Evolutionary conservation across 2,888 invertebrate genomes (phyloP), one percentile per base, ranked within the genome.

Genomic region (Temnothorax ravouxi): DNA sequence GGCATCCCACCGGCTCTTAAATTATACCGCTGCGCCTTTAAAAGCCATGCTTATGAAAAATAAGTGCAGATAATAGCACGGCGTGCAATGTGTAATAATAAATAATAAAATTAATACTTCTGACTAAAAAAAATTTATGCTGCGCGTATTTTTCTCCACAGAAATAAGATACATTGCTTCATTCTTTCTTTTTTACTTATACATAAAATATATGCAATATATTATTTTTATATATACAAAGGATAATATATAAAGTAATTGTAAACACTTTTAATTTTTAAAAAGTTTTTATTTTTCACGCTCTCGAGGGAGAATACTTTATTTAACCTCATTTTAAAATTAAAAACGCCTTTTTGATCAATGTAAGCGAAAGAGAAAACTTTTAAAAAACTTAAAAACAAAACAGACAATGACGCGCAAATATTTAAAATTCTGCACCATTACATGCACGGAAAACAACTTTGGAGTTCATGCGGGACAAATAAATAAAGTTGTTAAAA

Each of bases 21-120:
- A 90, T 90, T 89, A 90, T 85, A 86, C 81, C 88, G 85, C 88
- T 67, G 87, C 84, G 69, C 77, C 86, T 86, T 86, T 88, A 86
- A 89, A 88, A 87, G 89, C 89, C 69, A 59, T 44, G 69, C 62
- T 77, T 67, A 75, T 83, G 85, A 75, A 77, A 77, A 84, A 88
- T 86, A 69, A 77, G 72, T 79, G 85, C 62, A 71, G 87, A 82
- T 61, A 80, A 82, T 59, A 71, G 77, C 54, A 61, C 50, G 62
- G 47, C 54, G 47, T 71, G 56, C n/a, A n/a, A n/a, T 61, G 56
- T 56, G n/a, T n/a, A n/a, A n/a, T n/a, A n/a, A n/a, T n/a, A n/a
- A 81, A 89, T 83, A 84, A 88, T 84, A 47, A 50, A 79, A 56
- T 59, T 38, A 69, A 76, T 83, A 71, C 50, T 38, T 72, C 29